Percentiles rank a stretch among this genome's conserved stretches.
Conservation (phyloP, 2,113 vertebrate genomes). For the Seriola quinqueradiata region DNA sequence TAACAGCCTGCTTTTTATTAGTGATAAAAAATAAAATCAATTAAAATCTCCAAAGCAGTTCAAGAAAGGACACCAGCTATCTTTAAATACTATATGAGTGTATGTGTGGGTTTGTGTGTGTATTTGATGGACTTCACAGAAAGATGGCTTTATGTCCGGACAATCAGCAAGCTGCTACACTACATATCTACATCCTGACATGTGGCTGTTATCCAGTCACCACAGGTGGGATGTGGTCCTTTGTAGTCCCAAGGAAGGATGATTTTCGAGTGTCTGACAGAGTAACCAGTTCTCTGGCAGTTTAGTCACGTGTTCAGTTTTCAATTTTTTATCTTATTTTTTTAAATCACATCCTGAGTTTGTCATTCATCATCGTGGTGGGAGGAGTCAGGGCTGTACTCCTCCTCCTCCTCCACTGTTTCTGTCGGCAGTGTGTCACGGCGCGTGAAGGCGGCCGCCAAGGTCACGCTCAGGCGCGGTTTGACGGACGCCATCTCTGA, state of each 20-base stretch:
- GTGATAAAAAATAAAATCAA: constrained; percentile 7
- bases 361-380: constrained; percentile 86
- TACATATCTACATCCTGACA: constrained; percentile 56
- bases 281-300: constrained; percentile 23
- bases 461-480: constrained; percentile 90
- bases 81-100: constrained; percentile 28
- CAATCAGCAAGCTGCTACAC: constrained; percentile 63
- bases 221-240: constrained; percentile 20
- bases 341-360: constrained; percentile 37
- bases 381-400: constrained; percentile 93
- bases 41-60: constrained; percentile 15
- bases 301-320: constrained; percentile 20
- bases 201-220: constrained; percentile 52
- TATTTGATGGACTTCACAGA: constrained; percentile 55
- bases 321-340: constrained; percentile 9
- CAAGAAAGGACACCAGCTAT: constrained; percentile 11
- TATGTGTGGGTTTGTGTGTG: constrained; percentile 23
- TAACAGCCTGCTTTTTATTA: neutral
- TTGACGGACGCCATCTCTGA: constrained; percentile 94
- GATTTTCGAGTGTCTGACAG: constrained; percentile 22
- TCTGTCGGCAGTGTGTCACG: constrained; percentile 90
- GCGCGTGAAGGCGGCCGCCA: constrained; percentile 92
- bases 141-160: constrained; percentile 38
- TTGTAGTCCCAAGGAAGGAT: constrained; percentile 36
- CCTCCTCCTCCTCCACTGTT: constrained; percentile 82